Conservation (phyloP, 2,797 vertebrate species). For the Falco rusticolus region DNA sequence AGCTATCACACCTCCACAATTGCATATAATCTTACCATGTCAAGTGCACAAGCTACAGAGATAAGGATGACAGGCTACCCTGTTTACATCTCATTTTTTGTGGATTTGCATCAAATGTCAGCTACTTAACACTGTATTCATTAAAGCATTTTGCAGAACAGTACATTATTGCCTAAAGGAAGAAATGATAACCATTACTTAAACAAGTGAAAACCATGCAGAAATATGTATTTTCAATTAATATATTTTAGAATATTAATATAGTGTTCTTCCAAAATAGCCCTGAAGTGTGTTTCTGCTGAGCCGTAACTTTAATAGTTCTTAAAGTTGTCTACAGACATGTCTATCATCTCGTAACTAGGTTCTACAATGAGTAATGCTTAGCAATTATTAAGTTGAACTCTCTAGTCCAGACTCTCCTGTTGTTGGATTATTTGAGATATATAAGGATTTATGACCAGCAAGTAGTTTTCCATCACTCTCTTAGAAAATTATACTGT, state of each 20-base stretch:
- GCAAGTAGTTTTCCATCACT: neutral
- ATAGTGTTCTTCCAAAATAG: neutral
- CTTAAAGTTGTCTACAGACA: neutral
- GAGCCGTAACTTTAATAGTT: neutral
- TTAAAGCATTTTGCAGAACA: neutral
- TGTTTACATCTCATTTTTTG: conserved; percentile 39
- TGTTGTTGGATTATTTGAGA: neutral
- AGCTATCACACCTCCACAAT: conserved; percentile 46
- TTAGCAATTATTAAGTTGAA: neutral
- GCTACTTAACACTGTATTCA: conserved; percentile 17
- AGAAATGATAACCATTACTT: neutral
- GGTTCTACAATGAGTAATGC: neutral
- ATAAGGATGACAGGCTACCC: conserved; percentile 22
- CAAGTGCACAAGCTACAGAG: conserved; percentile 2
- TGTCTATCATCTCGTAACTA: neutral
- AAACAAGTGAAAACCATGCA: neutral
- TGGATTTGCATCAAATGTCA: conserved; percentile 50
- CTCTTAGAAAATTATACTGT: neutral
- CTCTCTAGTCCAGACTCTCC: neutral
- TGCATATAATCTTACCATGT: conserved; percentile 30
- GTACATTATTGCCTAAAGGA: neutral
- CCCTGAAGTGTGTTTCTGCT: neutral
- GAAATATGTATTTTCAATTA: neutral
- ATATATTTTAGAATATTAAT: neutral
- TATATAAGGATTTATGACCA: neutral